Evolutionary conservation across 1,140 invertebrate genomes (phyloP), one percentile per base, ranked within the genome.

Genomic region (Cyrtorhinus lividipennis): DNA sequence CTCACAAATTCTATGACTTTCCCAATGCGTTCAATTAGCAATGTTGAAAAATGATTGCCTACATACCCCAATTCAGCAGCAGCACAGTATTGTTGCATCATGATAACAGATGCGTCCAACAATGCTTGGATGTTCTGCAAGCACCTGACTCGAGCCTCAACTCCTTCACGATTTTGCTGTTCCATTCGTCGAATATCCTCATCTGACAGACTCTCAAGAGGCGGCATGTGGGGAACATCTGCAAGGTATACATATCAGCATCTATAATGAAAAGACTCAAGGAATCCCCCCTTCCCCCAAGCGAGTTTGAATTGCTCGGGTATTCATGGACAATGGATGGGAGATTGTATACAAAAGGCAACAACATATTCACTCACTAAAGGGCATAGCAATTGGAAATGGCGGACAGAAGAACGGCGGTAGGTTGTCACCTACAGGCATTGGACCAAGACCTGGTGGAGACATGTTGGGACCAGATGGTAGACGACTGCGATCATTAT

Each of bases 171-270:
- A 67, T 92, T 83, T 24, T 82, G 82, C 24, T 92, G 92, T 74
- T 98, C 96, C 85, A 98, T 85, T 23, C 79, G 77, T 64, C 79
- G 76, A 25, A 99, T 75, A 71, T 98, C 93, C 63, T 93, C 91
- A 30, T 85, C 81, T 56, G 81, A 83, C 18, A 98, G 76, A 45
- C 79, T 80, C 61, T 88, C 83, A 13, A 81, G 76, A 13, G 81
- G 79, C 2, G 83, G 79, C 46, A 77, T 77, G 15, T 90, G 90
- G 24, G 84, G 84, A 27, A 83, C 70, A 62, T 62, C 71, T 72
- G 61, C 1, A 38, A 38, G 15, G 64, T 44, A 64, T n/a, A 66
- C n/a, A n/a, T 2, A 63, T 45, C n/a, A n/a, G n/a, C n/a, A n/a
- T n/a, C n/a, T n/a, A n/a, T n/a, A n/a, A n/a, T n/a, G n/a, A n/a